A percentile compares a stretch with the other conserved stretches of the same genome.
Evolutionary conservation across 2,888 invertebrate species (phyloP).

Genomic region (Hedychridium roseum): DNA sequence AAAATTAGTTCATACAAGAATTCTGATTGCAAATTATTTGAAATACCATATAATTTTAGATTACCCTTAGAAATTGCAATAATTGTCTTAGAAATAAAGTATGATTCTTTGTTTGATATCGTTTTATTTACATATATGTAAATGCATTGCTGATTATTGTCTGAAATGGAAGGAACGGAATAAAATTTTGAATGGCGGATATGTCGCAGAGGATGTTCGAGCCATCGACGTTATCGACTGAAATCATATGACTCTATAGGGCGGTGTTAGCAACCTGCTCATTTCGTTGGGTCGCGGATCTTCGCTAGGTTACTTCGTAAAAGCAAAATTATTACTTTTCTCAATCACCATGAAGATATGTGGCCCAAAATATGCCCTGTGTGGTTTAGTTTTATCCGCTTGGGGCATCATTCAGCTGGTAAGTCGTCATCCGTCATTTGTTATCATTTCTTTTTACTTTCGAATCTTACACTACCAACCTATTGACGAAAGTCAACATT

Average conservation of each 20-base stretch:
- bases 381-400: slow-evolving; percentile 87
- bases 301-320: slow-evolving; percentile 20
- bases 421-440: slow-evolving; percentile 61
- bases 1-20: too few species aligned
- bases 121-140: too few species aligned
- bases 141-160: too few species aligned
- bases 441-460: slow-evolving; percentile 8
- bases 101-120: too few species aligned
- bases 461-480: too few species aligned
- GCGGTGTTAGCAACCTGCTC: slow-evolving; percentile 17
- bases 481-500: too few species aligned
- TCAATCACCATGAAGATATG: slow-evolving; percentile 76
- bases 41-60: too few species aligned
- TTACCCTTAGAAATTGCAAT: too few species aligned
- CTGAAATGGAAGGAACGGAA: too few species aligned
- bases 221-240: slow-evolving; percentile 22
- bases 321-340: neutral
- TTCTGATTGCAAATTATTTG: too few species aligned
- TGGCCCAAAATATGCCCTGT: slow-evolving; percentile 92
- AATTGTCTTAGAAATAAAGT: too few species aligned
- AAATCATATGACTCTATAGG: slow-evolving; percentile 34
- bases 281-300: neutral
- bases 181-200: slow-evolving; percentile 22
- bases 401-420: slow-evolving; percentile 97
- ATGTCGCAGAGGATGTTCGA: slow-evolving; percentile 6